Base-by-base conservation (phyloP, 2,888 invertebrate genomes). In the Tinea pellionella region DNA sequence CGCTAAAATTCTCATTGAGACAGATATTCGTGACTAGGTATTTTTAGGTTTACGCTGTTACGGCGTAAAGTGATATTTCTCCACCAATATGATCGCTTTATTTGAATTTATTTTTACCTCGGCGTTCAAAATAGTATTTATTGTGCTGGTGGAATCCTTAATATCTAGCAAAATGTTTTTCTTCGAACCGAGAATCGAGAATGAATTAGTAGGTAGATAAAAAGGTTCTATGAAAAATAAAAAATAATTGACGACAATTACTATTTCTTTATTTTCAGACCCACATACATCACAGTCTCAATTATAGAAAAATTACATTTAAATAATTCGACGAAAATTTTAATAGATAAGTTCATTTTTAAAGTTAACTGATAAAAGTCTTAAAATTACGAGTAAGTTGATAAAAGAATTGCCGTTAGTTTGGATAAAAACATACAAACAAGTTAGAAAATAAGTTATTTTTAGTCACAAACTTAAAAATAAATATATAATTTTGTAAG, bases 201-300 rank as follows among this genome's bases (percentile, higher is more conserved):
- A n/a, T n/a, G n/a, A n/a, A n/a, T n/a, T n/a, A n/a, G n/a, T n/a
- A n/a, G n/a, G n/a, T n/a, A n/a, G n/a, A n/a, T n/a, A n/a, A n/a
- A n/a, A n/a, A n/a, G n/a, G n/a, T n/a, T n/a, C n/a, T n/a, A n/a
- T n/a, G n/a, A n/a, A 24, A 24, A 24, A 24, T 2, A 24, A n/a
- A 37, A 37, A 37, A 37, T 2, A 37, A 37, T 9, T n/a, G n/a
- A 37, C 9, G 11, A 37, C n/a, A 9, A 2, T 37, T 37, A 12
- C 37, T 37, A 37, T 37, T 53, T 12, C 64, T 62, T 74, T 79
- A 76, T 72, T 72, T 75, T 71, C 70, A 77, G 78, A 81, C 78
- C 76, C 77, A 79, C 78, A 78, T 75, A 77, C 74, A 81, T 81
- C 81, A 81, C 82, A 81, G 81, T 73, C 80, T 79, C 47, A 13